A percentile compares a stretch with the other conserved stretches of the same genome.
These are phyloP conservation scores for Drosophila punjabiensis DNA, from an alignment of 1,140 invertebrate species.

Conservation along the genomic window DNA sequence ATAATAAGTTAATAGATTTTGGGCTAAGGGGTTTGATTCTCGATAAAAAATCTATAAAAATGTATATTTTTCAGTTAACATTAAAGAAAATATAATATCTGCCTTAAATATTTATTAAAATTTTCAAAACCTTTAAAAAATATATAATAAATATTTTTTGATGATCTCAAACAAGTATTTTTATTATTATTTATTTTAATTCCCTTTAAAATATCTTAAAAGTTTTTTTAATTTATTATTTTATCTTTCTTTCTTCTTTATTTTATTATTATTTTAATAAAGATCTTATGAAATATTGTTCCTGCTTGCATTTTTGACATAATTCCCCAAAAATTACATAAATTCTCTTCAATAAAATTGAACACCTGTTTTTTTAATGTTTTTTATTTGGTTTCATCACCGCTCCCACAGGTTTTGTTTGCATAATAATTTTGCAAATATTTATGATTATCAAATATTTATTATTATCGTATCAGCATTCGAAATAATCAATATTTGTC, in stretches of 20 bases:
- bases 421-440: conserved; percentile 1
- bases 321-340: conserved; percentile 7
- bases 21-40: background rate
- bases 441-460: background rate
- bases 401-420: conserved; percentile 8
- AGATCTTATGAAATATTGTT: too few relatives aligned
- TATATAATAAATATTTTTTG: too few relatives aligned
- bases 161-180: too few relatives aligned
- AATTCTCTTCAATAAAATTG: background rate
- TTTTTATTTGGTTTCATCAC: conserved; percentile 1
- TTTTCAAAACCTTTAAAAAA: too few relatives aligned
- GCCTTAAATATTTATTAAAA: background rate
- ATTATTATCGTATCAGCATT: background rate
- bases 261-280: too few relatives aligned
- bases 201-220: too few relatives aligned
- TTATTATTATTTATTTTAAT: too few relatives aligned
- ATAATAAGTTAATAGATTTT: background rate
- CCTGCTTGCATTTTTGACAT: background rate
- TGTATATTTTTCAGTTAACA: too few relatives aligned
- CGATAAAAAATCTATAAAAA: too few relatives aligned
- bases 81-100: too few relatives aligned
- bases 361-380: background rate
- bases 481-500: conserved; percentile 9
- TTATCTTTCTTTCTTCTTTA: too few relatives aligned
- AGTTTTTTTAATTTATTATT: too few relatives aligned